Evolutionary conservation across 2,113 vertebrate species (phyloP), one percentile per base, ranked within the genome.

Genomic region (Alligator sinensis): DNA sequence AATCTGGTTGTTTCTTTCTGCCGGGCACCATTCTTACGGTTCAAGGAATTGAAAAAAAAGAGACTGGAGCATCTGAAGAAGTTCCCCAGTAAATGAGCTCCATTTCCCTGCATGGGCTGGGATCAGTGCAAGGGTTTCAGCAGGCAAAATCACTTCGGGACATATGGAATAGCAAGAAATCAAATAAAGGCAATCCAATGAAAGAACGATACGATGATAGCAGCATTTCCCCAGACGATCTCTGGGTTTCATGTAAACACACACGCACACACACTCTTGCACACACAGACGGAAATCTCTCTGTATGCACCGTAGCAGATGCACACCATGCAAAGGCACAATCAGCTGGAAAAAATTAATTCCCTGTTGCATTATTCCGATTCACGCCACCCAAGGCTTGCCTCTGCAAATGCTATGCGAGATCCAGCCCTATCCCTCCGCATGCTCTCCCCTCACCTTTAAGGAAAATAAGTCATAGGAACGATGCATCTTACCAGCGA

Each of bases 401-500:
- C 34, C 74, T 17, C 7, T 4, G 59, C 0, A 60, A 16, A 18
- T 9, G 80, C 21, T 11, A 57, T 55, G 30, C 1, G 27, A 77
- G 72, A 64, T 58, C 3, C 1, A n/a, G 74, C 84, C 57, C 55
- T 54, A 82, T 59, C 86, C 91, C 79, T 5, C 0, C 63, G 1
- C 12, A 1, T 19, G 18, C 34, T 14, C 11, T 11, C 16, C 34
- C 60, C 27, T 25, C 5, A 80, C 60, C 89, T 82, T 9, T n/a
- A 54, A 34, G 78, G 47, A 80, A 0, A 4, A 66, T 13, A 10
- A 30, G 60, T 13, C 34, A n/a, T 21, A n/a, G 18, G 64, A 34
- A 2, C 27, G 83, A 77, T 62, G 85, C 5, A 64, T 7, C 94
- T 97, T 97, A 97, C 95, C 96, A 30, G 30, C 13, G 3, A 68